Evolutionary conservation across 2,113 vertebrate species (phyloP).

Genomic region (Bubo scandiacus): DNA sequence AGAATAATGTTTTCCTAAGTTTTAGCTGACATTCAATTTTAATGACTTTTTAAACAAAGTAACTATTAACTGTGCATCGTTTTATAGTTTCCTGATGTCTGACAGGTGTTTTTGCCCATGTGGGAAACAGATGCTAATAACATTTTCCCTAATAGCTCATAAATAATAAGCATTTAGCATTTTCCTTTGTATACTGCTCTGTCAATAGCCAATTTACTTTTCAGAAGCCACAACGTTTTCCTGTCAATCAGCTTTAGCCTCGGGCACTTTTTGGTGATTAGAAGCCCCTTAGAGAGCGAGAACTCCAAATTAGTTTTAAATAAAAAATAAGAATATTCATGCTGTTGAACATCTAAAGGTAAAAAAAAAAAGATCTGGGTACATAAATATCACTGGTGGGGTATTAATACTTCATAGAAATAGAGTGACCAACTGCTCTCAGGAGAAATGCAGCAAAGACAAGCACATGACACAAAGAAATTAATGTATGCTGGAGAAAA

Average conservation of each 20-base stretch:
- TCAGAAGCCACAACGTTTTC: slow-evolving; percentile 85
- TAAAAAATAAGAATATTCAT: slow-evolving; percentile 99
- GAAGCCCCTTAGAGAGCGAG: slow-evolving; percentile 94
- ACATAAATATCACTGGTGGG: slow-evolving; percentile 84
- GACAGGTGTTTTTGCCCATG: slow-evolving; percentile 82
- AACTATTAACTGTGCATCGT: slow-evolving; percentile 50
- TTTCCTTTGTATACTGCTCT: slow-evolving; percentile 77
- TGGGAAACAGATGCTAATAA: slow-evolving; percentile 81
- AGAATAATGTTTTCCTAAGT: slow-evolving; percentile 77
- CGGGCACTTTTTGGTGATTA: slow-evolving; percentile 95
- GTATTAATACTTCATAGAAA: slow-evolving; percentile 75
- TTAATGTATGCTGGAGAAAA: background rate
- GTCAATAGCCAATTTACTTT: slow-evolving; percentile 80
- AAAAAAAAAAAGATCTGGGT: slow-evolving; percentile 79
- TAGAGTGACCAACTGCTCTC: slow-evolving; percentile 47
- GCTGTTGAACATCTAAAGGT: slow-evolving; percentile 95
- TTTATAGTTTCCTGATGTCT: slow-evolving; percentile 74
- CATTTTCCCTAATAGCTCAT: slow-evolving; percentile 77
- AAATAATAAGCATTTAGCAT: slow-evolving; percentile 78
- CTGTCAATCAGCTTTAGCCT: slow-evolving; percentile 95
- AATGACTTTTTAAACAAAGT: slow-evolving; percentile 85
- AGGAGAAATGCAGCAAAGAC: slow-evolving; percentile 36
- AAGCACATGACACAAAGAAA: slow-evolving; percentile 36
- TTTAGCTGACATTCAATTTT: slow-evolving; percentile 81
- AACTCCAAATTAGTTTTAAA: slow-evolving; percentile 99